Evolutionary conservation across 2,888 invertebrate genomes (phyloP), one percentile per base, ranked within the genome.

Genomic region (Harpagoxenus sublaevis): DNA sequence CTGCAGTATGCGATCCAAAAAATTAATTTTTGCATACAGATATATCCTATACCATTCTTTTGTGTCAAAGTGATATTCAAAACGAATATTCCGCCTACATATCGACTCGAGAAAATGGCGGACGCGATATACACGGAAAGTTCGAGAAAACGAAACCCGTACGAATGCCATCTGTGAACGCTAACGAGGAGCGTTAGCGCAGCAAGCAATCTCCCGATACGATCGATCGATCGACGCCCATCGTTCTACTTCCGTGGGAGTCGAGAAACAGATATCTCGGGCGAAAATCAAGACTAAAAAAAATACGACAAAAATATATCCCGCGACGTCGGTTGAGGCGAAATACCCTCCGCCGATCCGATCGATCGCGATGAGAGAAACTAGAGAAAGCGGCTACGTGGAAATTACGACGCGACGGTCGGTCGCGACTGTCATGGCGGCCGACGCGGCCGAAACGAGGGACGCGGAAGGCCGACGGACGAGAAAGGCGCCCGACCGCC

Each of bases 141-240:
- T 35, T 35, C 60, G 15, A 53, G 18, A 12, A 28, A 42, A 35
- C 2, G 53, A 60, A 1, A 55, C 23, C 6, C 6, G 31, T 39
- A 6, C 18, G 60, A 71, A 28, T 93, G 94, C 94, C 94, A 94
- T 94, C 94, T 94, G 92, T 94, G 94, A 92, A 90, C 88, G 82
- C 88, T 83, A 81, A 83, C 73, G 89, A 87, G 12, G 60, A 78
- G 62, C 74, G 53, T 62, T 28, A 12, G 2, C 35, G n/a, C 8
- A 35, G 6, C 12, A 10, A n/a, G 57, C 35, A 68, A 55, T 71
- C 18, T 48, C 6, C 18, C 12, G 60, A 51, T 28, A 71, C 71
- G 78, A 66, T 66, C 66, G 48, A 79, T 79, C 39, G 60, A 71
- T 79, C 28, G 6, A 62, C 71, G 18, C 45, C 55, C n/a, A 31